Percentiles rank a stretch among this genome's conserved stretches.
Conservation (phyloP, 2,113 vertebrate species). For the Canis aureus region DNA sequence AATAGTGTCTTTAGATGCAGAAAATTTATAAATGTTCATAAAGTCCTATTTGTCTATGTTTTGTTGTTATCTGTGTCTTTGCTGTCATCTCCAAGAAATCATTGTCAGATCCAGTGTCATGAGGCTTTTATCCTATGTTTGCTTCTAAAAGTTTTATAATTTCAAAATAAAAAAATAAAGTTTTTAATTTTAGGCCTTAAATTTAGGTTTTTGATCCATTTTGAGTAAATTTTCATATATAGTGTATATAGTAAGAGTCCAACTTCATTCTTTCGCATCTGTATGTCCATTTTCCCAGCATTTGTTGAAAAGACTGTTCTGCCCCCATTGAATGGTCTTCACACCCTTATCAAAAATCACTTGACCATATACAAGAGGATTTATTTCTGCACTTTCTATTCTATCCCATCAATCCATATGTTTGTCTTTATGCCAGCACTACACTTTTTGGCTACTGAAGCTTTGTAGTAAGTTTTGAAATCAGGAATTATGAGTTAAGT, state of each 20-base stretch:
- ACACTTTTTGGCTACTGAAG: not conserved
- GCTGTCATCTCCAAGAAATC: not conserved
- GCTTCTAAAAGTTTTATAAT: not conserved
- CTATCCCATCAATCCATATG: not conserved
- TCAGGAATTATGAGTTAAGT: not conserved
- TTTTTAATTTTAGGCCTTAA: not conserved
- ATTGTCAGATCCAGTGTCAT: not conserved
- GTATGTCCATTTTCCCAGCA: not conserved
- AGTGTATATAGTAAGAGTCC: not conserved
- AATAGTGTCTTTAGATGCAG: not conserved
- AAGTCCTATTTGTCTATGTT: not conserved
- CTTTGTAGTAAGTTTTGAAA: slow-evolving; percentile 19
- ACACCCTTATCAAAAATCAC: slow-evolving; percentile 16
- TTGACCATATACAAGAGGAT: not conserved
- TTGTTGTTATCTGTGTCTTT: not conserved
- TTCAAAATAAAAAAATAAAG: not conserved
- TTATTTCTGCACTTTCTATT: not conserved
- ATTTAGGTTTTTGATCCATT: not conserved
- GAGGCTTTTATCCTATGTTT: not conserved
- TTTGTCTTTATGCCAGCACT: not conserved
- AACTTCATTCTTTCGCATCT: not conserved
- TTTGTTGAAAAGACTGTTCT: not conserved
- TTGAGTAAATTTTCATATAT: not conserved
- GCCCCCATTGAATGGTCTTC: not conserved
- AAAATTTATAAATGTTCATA: not conserved